Conservation (phyloP, 2,888 invertebrate genomes). For the Peribatodes rhomboidaria region DNA sequence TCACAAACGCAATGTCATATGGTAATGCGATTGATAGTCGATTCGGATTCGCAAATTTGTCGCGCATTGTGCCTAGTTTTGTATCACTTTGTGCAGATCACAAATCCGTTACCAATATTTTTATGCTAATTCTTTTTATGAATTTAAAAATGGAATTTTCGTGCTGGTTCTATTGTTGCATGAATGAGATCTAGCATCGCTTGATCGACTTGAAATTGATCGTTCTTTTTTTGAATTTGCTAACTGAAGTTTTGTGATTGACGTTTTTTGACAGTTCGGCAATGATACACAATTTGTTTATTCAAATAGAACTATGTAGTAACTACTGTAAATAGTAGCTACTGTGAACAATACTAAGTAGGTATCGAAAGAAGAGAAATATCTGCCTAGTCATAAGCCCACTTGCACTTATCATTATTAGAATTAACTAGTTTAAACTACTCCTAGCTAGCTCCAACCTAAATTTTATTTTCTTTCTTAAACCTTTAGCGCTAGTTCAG, state of each 20-base stretch:
- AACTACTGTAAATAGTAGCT: no score
- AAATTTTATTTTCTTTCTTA: no score
- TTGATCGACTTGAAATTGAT: conserved; percentile 40
- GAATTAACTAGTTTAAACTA: no score
- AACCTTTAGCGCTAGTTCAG: no score
- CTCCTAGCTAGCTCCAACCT: no score
- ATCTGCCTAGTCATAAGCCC: no score
- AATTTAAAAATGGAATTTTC: conserved; percentile 43
- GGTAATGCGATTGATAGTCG: conserved; percentile 74
- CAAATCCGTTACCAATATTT: conserved; percentile 80
- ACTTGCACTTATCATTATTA: no score
- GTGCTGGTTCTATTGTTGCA: conserved; percentile 53
- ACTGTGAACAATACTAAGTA: no score
- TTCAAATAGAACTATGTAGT: conserved; percentile 4
- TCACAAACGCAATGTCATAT: conserved; percentile 63
- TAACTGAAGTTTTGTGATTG: conserved; percentile 19
- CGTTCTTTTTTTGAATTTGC: conserved; percentile 35
- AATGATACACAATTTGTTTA: conserved; percentile 12
- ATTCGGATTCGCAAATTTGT: conserved; percentile 75
- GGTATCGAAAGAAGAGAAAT: no score
- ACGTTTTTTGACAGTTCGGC: conserved; percentile 20
- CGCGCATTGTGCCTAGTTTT: conserved; percentile 71
- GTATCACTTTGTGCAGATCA: conserved; percentile 53
- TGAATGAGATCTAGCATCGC: conserved; percentile 38
- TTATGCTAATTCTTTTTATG: conserved; percentile 72